Base-by-base conservation (phyloP, 1,140 invertebrate species). In the Drosophila sp. region DNA sequence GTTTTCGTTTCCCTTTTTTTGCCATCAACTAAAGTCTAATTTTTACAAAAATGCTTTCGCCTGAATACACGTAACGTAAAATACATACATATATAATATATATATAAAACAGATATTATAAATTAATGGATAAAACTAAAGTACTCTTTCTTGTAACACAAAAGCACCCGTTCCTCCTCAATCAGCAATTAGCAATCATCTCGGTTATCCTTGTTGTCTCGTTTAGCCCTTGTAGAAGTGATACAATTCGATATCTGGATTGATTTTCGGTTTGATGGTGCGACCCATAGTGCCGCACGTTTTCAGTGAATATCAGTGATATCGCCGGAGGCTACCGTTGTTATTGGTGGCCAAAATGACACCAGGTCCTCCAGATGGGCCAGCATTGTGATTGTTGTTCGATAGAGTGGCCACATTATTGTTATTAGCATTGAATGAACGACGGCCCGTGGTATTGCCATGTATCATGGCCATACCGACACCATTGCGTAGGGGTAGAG, bases 241-340 rank as follows among this genome's bases (percentile, higher is more conserved):
- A 54, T 80, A 77, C 63, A 89, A 50, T 67, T 89, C 84, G 32
- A 84, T 89, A 62, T 89, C 84, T 25, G 63, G 70, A 41, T 73
- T 62, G 60, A 61, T 67, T 29, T 66, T 72, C 33, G 80, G 47
- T 40, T 78, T 89, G 41, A 71, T 38, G 67, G 60, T 77, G 75
- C 85, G 81, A 33, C 89, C 89, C 63, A 87, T 35, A 11, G 78
- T 87, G 60, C 72, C 79, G 64, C 90, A 86, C 78, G 84, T 76
- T 60, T 90, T 87, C 0, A 80, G 78, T 69, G 90, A 71, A 67
- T 91, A 91, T 91, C 90, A 91, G 90, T 91, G 90, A 64, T 91
- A 91, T 33, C 84, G 83, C 10, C 90, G 67, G 65, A 91, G 74
- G 29, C 90, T 91, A 23, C 84, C 84, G 2, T 90, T 91, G 67